phyloP scores from a whole-genome alignment of 2,888 invertebrate species.

The Sabatieria punctata region DNA sequence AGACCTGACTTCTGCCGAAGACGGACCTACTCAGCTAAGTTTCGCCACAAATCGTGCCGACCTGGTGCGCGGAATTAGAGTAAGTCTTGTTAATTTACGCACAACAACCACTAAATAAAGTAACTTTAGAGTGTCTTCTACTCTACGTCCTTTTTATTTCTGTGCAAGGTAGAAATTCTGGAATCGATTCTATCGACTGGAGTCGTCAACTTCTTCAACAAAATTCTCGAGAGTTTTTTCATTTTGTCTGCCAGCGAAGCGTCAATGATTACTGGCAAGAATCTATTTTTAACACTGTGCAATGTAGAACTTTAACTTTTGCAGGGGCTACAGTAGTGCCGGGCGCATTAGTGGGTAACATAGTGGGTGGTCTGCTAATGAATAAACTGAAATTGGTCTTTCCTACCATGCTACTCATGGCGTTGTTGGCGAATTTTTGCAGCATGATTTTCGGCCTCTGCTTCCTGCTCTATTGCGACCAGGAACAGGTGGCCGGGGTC shows the following conservation, averaged over 20 bases:
- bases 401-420: not conserved
- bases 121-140: no score
- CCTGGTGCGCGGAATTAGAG: no score
- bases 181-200: not conserved
- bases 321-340: not conserved
- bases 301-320: no score
- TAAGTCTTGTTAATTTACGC: no score
- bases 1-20: no score
- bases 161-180: no score
- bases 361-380: not conserved
- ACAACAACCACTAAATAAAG: no score
- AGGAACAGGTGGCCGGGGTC: not conserved
- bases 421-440: not conserved
- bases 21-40: no score
- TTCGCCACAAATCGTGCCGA: no score
- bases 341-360: not conserved
- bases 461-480: not conserved
- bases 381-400: not conserved
- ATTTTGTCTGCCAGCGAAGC: not conserved
- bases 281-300: no score
- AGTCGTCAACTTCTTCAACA: not conserved
- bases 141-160: no score
- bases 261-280: not conserved
- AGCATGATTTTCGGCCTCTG: not conserved
- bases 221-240: slow-evolving; percentile 1